phyloP scores from a whole-genome alignment of 2,888 invertebrate species.

The Trichopoda pennipes region DNA sequence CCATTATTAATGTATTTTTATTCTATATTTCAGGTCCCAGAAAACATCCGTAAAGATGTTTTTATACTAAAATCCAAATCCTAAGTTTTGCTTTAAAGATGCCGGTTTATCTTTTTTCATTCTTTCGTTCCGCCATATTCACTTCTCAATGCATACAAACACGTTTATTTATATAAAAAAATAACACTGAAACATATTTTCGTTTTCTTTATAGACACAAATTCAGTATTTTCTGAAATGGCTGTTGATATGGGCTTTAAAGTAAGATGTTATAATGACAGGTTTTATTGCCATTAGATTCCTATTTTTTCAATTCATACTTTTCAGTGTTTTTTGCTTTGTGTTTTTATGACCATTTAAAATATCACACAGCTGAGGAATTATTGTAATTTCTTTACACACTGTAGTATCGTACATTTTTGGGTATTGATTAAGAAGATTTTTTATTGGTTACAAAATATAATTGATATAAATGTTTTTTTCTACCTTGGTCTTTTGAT shows the following conservation, averaged over 20 bases:
- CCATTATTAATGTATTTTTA: no score
- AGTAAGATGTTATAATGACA: slow-evolving; percentile 44
- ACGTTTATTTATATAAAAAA: neutral
- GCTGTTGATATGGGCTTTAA: neutral
- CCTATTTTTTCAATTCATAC: slow-evolving; percentile 1
- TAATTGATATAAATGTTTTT: neutral
- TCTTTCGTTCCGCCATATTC: neutral
- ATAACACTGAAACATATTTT: no score
- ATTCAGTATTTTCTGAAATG: no score
- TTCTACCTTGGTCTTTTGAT: neutral
- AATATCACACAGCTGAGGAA: slow-evolving; percentile 20
- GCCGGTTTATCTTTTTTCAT: neutral
- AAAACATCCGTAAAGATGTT: no score
- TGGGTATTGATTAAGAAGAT: slow-evolving; percentile 16
- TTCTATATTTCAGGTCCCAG: no score
- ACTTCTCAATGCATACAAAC: neutral
- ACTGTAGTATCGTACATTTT: neutral
- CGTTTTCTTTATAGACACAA: no score
- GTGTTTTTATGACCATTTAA: slow-evolving; percentile 55
- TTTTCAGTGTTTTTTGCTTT: neutral
- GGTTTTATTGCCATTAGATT: slow-evolving; percentile 41
- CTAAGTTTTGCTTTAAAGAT: no score
- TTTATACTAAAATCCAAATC: no score
- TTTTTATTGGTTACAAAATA: slow-evolving; percentile 60
- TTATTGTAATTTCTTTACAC: neutral